Base-by-base conservation (phyloP, 2,113 vertebrate species). In the Trichechus manatus region DNA sequence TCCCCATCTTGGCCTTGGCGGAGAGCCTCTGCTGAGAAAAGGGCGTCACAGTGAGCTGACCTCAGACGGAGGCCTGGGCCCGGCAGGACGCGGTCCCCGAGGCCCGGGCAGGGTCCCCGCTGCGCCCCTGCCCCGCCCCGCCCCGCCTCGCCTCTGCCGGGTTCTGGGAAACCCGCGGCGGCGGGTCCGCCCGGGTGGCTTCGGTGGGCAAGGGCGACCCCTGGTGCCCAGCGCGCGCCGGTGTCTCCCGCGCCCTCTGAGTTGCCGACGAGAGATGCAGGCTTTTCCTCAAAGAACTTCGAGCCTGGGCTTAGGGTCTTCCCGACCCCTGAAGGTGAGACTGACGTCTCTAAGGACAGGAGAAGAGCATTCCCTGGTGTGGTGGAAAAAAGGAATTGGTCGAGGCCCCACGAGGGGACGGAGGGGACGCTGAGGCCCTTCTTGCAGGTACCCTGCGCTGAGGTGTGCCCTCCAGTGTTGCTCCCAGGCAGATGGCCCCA, bases 131-230 rank as follows among this genome's bases (percentile, higher is more conserved):
- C 39, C 92, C 86, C 3, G 22, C 80, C 22, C 91, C 63, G 3
- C 39, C 92, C 86, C 3, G 22, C 80, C 22, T 89, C 63, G 3
- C 44, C 74, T 36, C 77, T 68, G 13, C 77, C 56, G 0, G 6
- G 39, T 56, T 39, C 17, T 4, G 20, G 36, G 39, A 72, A 78
- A 75, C 87, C 90, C 42, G 87, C n/a, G 0, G 85, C 70, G 0
- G 33, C 44, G 17, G 63, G 89, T 84, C 87, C 90, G 74, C 44
- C 94, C 61, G 2, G 47, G 36, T 9, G n/a, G 63, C 27, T 93
- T 97, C 31, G 50, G 81, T 79, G 82, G 83, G 92, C 85, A 79
- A 89, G 92, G 78, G 94, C 97, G 98, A 97, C 98, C 97, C 87
- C 98, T 98, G 97, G 98, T 44, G 97, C 61, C 95, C 44, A 31